A percentile compares a stretch with the other conserved stretches of the same genome.
Conservation (phyloP, 2,888 invertebrate species). For the Clanis bilineata region DNA sequence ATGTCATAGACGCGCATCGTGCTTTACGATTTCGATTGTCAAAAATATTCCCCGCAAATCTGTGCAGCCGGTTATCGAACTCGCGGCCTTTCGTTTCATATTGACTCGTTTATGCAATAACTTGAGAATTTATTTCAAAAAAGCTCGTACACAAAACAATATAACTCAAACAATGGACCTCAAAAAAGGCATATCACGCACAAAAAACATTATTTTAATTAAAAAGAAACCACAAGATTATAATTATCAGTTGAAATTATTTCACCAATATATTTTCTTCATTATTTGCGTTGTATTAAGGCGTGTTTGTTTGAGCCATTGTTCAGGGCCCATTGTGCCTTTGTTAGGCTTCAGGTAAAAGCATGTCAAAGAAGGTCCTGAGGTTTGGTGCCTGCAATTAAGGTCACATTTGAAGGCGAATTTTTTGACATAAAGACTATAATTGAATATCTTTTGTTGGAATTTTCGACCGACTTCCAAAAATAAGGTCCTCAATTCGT, state of each 20-base stretch:
- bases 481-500: too few species aligned
- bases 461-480: too few species aligned
- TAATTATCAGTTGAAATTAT: not conserved
- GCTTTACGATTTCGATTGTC: too few species aligned
- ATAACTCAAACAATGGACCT: not conserved
- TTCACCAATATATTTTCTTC: not conserved
- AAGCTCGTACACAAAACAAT: not conserved
- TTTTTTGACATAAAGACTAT: not conserved
- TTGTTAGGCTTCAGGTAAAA: conserved; percentile 1
- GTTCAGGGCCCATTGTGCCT: not conserved
- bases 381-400: not conserved
- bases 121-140: too few species aligned
- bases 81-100: too few species aligned
- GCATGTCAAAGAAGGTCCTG: not conserved
- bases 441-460: not conserved
- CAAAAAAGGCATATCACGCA: not conserved
- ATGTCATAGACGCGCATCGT: too few species aligned
- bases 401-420: not conserved
- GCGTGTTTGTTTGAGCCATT: not conserved
- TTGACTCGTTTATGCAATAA: too few species aligned
- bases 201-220: not conserved
- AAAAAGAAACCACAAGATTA: not conserved
- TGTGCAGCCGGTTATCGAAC: too few species aligned
- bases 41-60: too few species aligned
- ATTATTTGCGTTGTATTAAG: conserved; percentile 4